These are phyloP conservation scores for Eurypyga helias DNA, from an alignment of 2,113 vertebrate species.

Conservation along the genomic window DNA sequence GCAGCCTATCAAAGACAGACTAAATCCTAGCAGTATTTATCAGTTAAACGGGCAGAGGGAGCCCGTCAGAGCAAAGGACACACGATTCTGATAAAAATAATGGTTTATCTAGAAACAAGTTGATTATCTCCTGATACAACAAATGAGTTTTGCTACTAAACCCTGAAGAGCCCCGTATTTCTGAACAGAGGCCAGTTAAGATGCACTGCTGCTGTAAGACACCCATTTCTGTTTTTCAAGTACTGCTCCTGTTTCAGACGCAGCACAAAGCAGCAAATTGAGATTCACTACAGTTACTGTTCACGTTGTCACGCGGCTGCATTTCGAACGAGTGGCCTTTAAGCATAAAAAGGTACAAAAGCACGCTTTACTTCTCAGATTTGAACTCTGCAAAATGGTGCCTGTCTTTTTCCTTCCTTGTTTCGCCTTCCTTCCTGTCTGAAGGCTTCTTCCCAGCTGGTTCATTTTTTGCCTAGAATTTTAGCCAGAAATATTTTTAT, in stretches of 20 bases:
- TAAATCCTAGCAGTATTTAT: not conserved
- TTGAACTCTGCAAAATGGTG: constrained; percentile 87
- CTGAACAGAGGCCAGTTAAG: not conserved
- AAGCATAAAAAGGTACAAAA: not conserved
- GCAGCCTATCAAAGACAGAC: not conserved
- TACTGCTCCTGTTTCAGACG: not conserved
- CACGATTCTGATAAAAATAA: fast-evolving
- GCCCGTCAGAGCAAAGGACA: not conserved
- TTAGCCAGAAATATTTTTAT: not conserved
- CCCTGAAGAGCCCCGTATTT: not conserved
- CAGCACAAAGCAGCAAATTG: not conserved
- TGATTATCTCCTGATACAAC: not conserved
- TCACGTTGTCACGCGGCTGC: not conserved
- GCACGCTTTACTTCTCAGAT: constrained; percentile 80
- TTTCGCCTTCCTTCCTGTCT: constrained; percentile 84
- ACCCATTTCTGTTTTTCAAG: not conserved
- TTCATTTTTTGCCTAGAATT: constrained; percentile 93
- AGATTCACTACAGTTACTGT: not conserved
- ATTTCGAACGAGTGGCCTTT: not conserved
- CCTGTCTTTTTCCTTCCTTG: constrained; percentile 83
- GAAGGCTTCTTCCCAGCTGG: constrained; percentile 91
- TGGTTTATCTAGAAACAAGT: not conserved
- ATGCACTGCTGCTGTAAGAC: not conserved
- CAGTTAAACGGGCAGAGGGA: not conserved
- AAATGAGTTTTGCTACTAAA: not conserved